phyloP scores from a whole-genome alignment of 2,797 vertebrate species.

The Parambassis ranga region DNA sequence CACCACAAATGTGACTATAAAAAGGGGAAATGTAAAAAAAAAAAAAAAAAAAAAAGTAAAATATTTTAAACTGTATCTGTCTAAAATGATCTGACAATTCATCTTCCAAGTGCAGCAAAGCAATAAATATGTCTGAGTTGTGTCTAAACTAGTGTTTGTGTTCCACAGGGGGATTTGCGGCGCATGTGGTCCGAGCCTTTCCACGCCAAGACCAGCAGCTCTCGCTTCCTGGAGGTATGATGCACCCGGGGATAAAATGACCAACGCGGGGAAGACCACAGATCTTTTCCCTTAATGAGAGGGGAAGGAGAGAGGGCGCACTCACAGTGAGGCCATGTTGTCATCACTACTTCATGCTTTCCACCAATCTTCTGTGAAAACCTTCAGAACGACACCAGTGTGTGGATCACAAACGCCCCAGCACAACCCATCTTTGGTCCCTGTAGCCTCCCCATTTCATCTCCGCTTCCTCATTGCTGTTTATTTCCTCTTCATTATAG shows the following conservation, averaged over 20 bases:
- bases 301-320: constrained; percentile 68
- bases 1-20: too few relatives aligned
- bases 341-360: constrained; percentile 76
- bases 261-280: constrained; percentile 70
- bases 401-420: constrained; percentile 73
- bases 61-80: too few relatives aligned
- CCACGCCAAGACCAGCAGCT: constrained; percentile 94
- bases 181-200: constrained; percentile 99
- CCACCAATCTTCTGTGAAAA: constrained; percentile 66
- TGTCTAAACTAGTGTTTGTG: not conserved
- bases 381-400: constrained; percentile 62
- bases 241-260: constrained; percentile 72
- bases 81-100: too few relatives aligned
- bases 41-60: too few relatives aligned
- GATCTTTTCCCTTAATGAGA: constrained; percentile 58
- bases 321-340: constrained; percentile 73
- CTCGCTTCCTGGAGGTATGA: constrained; percentile 99
- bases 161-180: constrained; percentile 91
- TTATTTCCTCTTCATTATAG: constrained; percentile 58
- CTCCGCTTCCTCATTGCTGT: constrained; percentile 50
- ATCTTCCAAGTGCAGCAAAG: too few relatives aligned
- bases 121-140: too few relatives aligned
- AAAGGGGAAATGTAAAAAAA: too few relatives aligned
- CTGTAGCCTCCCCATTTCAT: constrained; percentile 49
- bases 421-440: constrained; percentile 63